Evolutionary conservation across 2,113 vertebrate species (phyloP), one percentile per base, ranked within the genome.

Genomic region (Oxygymnocypris stewartii): DNA sequence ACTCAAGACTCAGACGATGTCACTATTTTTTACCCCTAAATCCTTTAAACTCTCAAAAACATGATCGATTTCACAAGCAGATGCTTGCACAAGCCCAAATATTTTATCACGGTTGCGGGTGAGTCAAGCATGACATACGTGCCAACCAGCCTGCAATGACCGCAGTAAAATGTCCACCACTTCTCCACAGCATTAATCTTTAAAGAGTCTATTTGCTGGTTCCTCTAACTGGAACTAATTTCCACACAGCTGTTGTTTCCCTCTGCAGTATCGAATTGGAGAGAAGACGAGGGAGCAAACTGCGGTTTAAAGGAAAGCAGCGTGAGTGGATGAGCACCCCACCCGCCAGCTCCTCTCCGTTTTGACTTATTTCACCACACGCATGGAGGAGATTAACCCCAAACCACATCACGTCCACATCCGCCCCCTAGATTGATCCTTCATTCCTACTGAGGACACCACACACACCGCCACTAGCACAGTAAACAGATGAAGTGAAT

Each of bases 151-250:
- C 49, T 1, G 18, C 16, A 12, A 20, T 35, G 76, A 11, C 18
- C 61, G 2, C 57, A 18, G 40, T 49, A 71, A 79, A 61, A 65
- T 23, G n/a, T 49, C 86, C 25, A 73, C 54, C 65, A 67, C 63
- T 81, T 59, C 82, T 86, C 49, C 69, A 61, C 49, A 37, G 61
- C 37, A 75, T 86, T 81, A 84, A 86, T 87, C 59, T 87, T 89
- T 84, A 79, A 87, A 85, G 73, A 87, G 61, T 4, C 42, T 83
- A 28, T 54, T 77, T 78, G 49, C 51, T 85, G 28, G 73, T 76
- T 77, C 11, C 31, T 28, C 47, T 67, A 67, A 87, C 85, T 86
- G 44, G n/a, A 76, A 40, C 71, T 59, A 44, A 85, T 85, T 89
- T 89, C 57, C 65, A 85, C 65, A 37, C 25, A 59, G 85, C 79